These are phyloP conservation scores for Capreolus pygargus DNA, from an alignment of 2,113 vertebrate genomes.

Conservation along the genomic window DNA sequence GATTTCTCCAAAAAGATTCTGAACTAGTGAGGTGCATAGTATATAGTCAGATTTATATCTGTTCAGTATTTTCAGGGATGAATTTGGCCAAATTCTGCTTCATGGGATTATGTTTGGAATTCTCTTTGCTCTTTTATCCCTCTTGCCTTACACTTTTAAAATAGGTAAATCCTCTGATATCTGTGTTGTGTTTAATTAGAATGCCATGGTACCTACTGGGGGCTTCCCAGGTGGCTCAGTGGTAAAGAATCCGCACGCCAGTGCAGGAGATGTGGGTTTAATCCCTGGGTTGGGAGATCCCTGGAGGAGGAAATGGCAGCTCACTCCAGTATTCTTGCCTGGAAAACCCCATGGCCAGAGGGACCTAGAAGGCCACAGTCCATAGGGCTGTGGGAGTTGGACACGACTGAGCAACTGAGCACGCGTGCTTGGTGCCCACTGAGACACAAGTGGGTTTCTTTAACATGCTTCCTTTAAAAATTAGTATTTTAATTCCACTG, in stretches of 20 bases:
- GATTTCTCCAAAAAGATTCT: slow-evolving; percentile 4
- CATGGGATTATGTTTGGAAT: slow-evolving; percentile 13
- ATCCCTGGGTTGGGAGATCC: neutral
- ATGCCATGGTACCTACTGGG: neutral
- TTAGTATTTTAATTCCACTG: neutral
- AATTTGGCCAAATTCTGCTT: neutral
- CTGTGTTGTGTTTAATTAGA: neutral
- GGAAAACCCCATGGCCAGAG: neutral
- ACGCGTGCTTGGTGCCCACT: neutral
- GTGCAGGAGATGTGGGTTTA: neutral
- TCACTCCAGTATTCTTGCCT: neutral
- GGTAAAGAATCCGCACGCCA: neutral
- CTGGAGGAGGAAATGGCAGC: neutral
- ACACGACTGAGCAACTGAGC: neutral
- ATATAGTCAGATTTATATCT: neutral
- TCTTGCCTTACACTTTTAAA: neutral
- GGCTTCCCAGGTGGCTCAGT: neutral
- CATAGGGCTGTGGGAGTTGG: neutral
- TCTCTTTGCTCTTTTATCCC: neutral
- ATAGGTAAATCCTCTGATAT: neutral
- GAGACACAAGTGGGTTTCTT: neutral
- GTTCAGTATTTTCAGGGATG: neutral
- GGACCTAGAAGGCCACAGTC: neutral
- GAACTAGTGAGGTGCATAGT: slow-evolving; percentile 20
- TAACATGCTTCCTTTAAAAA: slow-evolving; percentile 7